Evolutionary conservation across 1,140 invertebrate genomes (phyloP), one percentile per base, ranked within the genome.

Genomic region (Cydia pomonella): DNA sequence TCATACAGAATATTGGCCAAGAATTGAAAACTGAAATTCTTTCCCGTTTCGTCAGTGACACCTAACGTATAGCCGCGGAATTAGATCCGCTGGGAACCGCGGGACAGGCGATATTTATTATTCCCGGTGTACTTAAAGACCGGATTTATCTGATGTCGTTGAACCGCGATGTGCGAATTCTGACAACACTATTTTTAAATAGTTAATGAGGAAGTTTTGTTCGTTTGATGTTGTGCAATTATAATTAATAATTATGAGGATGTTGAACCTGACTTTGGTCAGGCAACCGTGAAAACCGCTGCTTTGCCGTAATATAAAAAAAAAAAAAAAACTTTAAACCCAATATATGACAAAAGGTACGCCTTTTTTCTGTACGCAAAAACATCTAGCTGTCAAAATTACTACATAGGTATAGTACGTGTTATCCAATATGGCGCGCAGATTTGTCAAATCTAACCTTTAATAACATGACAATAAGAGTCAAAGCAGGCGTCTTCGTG

Each of bases 161-260:
- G 64, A 69, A 69, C 64, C 29, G 27, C 27, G 25, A 29, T 13
- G 16, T 41, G 64, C 33, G 29, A 69, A 69, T 69, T 69, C 13
- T 69, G 29, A 69, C 64, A 69, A 10, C 16, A 69, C 64, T 69
- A 69, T 69, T 69, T 69, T 69, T 69, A 41, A 69, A 33, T 69
- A 69, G 64, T 33, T 69, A 69, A 69, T 69, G 64, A 69, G 64
- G n/a, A 66, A 66, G 6, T 33, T 38, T 10, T 5, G 3, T 10
- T 6, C 25, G 27, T 66, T 69, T 69, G 64, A 69, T 69, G 64
- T 69, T 21, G 9, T 69, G 27, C 64, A 21, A 69, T 69, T 69
- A 41, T 18, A 69, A 69, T 4, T 29, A 29, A 66, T 66, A 4
- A 6, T 66, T 27, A 29, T 29, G 25, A 25, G 63, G 63, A n/a